A percentile compares a stretch with the other conserved stretches of the same genome.
Conservation (phyloP, 2,888 invertebrate genomes). For the Rotaria socialis region DNA sequence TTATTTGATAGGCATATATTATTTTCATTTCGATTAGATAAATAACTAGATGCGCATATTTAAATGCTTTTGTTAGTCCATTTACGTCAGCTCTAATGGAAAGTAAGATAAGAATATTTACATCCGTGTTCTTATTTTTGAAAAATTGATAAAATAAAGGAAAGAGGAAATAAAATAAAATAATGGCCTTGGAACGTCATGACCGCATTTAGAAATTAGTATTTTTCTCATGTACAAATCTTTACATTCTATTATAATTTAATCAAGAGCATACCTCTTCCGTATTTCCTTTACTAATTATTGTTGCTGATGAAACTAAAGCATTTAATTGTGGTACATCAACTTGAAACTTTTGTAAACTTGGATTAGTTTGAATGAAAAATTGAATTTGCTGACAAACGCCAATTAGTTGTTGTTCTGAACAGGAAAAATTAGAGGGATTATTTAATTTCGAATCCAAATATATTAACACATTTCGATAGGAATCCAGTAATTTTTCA, state of each 20-base stretch:
- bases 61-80: neutral
- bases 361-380: constrained; percentile 10
- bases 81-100: neutral
- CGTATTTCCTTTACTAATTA: neutral
- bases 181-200: neutral
- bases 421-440: neutral
- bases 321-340: neutral
- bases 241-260: neutral
- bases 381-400: neutral
- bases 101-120: neutral
- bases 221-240: neutral
- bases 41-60: no score
- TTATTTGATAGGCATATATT: no score
- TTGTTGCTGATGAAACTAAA: neutral
- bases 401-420: neutral
- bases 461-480: neutral
- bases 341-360: neutral
- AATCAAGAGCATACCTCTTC: neutral
- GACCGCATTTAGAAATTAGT: neutral
- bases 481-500: neutral
- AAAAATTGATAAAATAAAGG: neutral
- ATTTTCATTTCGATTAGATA: no score
- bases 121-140: neutral
- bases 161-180: neutral
- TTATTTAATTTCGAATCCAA: neutral